Conservation (phyloP, 2,797 vertebrate genomes). For the Falco columbarius region DNA sequence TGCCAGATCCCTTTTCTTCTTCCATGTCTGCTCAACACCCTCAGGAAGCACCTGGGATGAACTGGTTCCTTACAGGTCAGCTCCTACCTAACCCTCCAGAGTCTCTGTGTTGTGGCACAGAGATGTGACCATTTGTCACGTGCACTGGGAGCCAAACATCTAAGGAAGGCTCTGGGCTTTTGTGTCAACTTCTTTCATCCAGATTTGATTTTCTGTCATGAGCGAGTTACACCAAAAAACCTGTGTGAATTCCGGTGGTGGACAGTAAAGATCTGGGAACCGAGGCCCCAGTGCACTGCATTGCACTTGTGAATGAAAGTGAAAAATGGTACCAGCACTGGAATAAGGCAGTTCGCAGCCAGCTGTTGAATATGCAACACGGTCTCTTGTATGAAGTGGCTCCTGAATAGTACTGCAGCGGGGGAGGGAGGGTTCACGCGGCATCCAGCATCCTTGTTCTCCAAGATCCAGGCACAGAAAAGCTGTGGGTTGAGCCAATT, state of each 20-base stretch:
- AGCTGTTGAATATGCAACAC: not conserved
- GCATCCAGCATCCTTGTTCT: not conserved
- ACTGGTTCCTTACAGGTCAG: not conserved
- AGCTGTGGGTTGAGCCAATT: not conserved
- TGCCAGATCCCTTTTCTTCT: not conserved
- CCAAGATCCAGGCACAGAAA: not conserved
- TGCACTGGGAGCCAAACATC: not conserved
- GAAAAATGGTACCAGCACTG: not conserved
- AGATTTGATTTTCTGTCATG: not conserved
- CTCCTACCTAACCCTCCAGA: not conserved
- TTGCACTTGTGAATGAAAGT: not conserved
- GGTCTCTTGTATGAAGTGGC: not conserved
- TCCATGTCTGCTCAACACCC: not conserved
- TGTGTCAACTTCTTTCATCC: not conserved
- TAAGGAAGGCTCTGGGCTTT: not conserved
- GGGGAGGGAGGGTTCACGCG: not conserved
- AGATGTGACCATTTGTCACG: not conserved
- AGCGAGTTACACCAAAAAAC: not conserved
- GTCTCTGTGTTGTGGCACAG: not conserved
- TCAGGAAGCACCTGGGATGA: not conserved
- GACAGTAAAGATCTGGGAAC: not conserved
- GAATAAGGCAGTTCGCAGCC: not conserved
- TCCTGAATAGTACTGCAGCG: not conserved
- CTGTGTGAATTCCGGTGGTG: not conserved
- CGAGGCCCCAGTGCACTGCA: fast-evolving